Base-by-base conservation (phyloP, 2,797 vertebrate species). In the Odontamblyopus rebecca region DNA sequence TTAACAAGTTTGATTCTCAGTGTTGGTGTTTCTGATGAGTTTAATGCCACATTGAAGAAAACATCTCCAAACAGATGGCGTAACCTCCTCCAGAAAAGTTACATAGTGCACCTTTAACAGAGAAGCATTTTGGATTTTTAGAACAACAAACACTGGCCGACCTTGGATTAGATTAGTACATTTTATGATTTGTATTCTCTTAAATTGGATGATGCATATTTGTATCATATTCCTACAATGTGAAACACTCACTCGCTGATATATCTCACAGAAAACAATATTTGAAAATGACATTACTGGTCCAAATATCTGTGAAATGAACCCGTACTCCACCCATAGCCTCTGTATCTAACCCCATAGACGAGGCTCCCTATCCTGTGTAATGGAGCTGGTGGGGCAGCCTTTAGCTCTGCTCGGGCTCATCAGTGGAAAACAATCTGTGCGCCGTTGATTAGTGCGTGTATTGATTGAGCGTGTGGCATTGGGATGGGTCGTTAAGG, bases 391-490 rank as follows among this genome's bases (percentile, higher is more conserved):
- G 81, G 82, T 80, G 76, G 70, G 44, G 53, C 68, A 74, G 64
- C 29, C 76, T 32, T 80, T 77, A 76, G 72, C 80, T 53, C 60
- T 66, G 78, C 66, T 68, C 75, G 73, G 68, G 68, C 85, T 91
- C 86, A 90, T 91, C 85, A 81, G 85, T 76, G 74, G 76, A 89
- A 91, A 92, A 93, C 88, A 90, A 91, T 90, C 88, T 91, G 84
- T 86, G 82, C 85, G 77, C 76, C 86, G 90, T 90, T 92, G 89
- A 94, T 94, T 91, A 89, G 84, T 80, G 84, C 48, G 57, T 82
- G 78, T 92, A 94, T 93, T 93, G 94, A 94, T 91, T 86, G 82
- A 79, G 86, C 81, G 82, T 84, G 86, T 89, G 90, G 88, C 82
- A 85, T 78, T 89, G 82, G 86, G 82, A 81, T 84, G 71, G 82